Conservation (phyloP, 2,113 vertebrate genomes). For the Herpetotheres cachinnans region DNA sequence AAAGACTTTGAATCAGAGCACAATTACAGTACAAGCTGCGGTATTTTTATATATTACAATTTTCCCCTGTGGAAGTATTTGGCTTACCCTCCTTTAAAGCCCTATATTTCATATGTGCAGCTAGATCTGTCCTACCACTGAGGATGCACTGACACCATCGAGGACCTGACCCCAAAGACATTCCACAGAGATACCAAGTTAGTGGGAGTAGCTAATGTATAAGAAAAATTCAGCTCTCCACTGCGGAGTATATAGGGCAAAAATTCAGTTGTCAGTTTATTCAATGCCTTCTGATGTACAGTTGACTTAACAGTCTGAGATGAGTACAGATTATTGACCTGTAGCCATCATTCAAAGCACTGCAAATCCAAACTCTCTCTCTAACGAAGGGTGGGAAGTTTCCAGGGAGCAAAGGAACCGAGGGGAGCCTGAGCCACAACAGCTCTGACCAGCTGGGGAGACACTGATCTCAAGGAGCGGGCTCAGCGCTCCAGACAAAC, state of each 20-base stretch:
- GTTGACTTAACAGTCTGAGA: neutral
- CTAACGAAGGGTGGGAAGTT: neutral
- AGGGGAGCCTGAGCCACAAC: neutral
- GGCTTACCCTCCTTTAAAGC: neutral
- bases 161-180: neutral
- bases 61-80: neutral
- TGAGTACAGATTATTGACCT: neutral
- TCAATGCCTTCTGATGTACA: neutral
- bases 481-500: neutral
- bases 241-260: neutral
- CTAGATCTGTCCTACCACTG: neutral
- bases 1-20: neutral
- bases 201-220: neutral
- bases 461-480: rapidly evolving
- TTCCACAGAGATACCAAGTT: neutral
- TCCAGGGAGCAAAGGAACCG: neutral
- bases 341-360: neutral
- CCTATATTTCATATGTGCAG: neutral
- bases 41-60: neutral
- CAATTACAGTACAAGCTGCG: neutral
- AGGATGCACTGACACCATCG: neutral
- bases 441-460: neutral
- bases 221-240: neutral
- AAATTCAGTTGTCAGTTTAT: neutral
- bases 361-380: neutral